Conservation (phyloP, 2,113 vertebrate species). For the Tinamus guttatus region DNA sequence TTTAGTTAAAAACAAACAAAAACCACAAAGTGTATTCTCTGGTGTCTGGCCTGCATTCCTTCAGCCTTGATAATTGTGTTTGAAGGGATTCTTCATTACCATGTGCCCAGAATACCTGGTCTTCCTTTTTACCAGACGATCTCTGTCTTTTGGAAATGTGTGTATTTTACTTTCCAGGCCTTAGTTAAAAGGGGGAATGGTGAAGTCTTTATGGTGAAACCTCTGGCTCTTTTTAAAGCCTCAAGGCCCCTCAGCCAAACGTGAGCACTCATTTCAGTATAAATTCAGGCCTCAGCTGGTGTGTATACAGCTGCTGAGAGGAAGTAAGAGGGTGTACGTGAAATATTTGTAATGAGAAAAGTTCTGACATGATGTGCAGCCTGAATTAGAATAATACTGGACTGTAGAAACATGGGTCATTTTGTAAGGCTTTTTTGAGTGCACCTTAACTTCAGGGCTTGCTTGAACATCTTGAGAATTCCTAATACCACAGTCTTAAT, state of each 20-base stretch:
- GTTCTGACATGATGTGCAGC: neutral
- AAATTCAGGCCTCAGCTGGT: rapidly evolving
- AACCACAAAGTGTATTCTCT: neutral
- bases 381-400: neutral
- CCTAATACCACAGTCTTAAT: neutral
- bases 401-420: neutral
- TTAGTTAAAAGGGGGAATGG: neutral
- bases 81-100: neutral
- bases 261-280: rapidly evolving
- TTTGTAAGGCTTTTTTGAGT: neutral
- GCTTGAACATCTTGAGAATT: neutral
- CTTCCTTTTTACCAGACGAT: neutral
- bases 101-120: neutral
- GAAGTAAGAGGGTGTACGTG: neutral
- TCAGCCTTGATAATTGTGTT: neutral
- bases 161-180: neutral
- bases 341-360: neutral
- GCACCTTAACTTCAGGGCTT: neutral
- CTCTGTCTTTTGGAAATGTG: neutral
- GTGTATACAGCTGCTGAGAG: neutral
- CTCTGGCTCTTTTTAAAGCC: neutral
- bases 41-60: neutral
- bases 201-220: neutral
- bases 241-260: neutral
- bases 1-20: neutral